A percentile compares a stretch with the other conserved stretches of the same genome.
Conservation (phyloP, 2,113 vertebrate genomes). For the Clarias gariepinus region DNA sequence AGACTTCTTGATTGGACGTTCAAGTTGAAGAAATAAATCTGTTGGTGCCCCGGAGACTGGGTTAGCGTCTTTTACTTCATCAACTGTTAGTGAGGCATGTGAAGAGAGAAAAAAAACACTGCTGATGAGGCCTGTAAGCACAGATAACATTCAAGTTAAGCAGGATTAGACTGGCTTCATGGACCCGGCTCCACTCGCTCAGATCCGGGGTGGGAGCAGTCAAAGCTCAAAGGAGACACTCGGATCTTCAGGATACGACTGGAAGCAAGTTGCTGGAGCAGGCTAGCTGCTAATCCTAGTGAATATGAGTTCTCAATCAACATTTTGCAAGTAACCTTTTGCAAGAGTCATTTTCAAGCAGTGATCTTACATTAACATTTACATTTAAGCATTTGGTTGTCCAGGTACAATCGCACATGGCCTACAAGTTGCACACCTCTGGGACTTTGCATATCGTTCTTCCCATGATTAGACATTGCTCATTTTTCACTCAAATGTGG, state of each 20-base stretch:
- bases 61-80: constrained; percentile 9
- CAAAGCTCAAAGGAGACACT: constrained; percentile 16
- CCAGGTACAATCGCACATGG: too few species aligned
- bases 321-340: neutral
- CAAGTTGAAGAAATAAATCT: constrained; percentile 7
- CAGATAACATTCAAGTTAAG: constrained; percentile 50
- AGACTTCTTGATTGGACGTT: constrained; percentile 1
- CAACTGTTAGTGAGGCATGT: constrained; percentile 13
- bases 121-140: constrained; percentile 43
- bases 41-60: neutral
- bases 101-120: neutral
- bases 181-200: constrained; percentile 18
- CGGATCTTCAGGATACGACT: constrained; percentile 7
- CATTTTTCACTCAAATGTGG: too few species aligned
- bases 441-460: too few species aligned
- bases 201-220: constrained; percentile 35
- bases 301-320: neutral
- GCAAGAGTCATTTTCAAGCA: neutral
- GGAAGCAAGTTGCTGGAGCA: constrained; percentile 6
- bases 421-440: too few species aligned
- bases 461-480: too few species aligned
- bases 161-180: constrained; percentile 39
- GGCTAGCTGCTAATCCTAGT: neutral
- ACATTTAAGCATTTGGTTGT: too few species aligned
- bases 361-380: too few species aligned